phyloP scores from a whole-genome alignment of 2,113 vertebrate species.

The Sylvia atricapilla region DNA sequence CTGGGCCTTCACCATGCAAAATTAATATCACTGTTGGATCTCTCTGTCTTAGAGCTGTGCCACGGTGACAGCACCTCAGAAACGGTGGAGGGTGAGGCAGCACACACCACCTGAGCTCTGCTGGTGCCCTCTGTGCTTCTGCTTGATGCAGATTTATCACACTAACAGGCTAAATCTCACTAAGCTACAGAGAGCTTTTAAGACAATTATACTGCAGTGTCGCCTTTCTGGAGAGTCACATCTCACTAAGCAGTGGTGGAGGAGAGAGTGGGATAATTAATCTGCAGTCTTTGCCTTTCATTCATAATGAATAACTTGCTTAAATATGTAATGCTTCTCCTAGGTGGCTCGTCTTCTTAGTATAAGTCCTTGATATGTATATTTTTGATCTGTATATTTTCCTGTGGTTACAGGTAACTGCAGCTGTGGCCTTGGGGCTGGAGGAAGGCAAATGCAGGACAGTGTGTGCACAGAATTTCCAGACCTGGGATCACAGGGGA shows the following conservation, averaged over 20 bases:
- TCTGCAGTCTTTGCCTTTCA: slow-evolving; percentile 36
- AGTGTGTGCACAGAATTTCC: neutral
- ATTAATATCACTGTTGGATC: neutral
- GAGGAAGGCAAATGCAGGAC: neutral
- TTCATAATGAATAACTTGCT: slow-evolving; percentile 15
- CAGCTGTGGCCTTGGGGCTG: neutral
- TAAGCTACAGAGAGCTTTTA: slow-evolving; percentile 65
- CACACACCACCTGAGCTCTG: neutral
- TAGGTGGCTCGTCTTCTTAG: neutral
- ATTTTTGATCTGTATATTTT: neutral
- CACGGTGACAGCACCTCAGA: neutral
- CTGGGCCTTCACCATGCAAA: neutral
- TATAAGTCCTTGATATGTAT: neutral
- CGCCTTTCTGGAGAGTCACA: slow-evolving; percentile 28
- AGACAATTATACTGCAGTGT: slow-evolving; percentile 58
- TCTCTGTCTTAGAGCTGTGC: neutral
- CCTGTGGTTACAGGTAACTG: neutral
- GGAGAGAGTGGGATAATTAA: slow-evolving; percentile 42
- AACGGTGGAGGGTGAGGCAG: neutral
- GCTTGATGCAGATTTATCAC: slow-evolving; percentile 26
- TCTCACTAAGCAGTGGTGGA: neutral
- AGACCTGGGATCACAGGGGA: neutral
- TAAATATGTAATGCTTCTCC: neutral
- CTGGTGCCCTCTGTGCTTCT: slow-evolving; percentile 1
- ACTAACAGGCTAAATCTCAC: slow-evolving; percentile 38